Evolutionary conservation across 1,140 invertebrate genomes (phyloP), one percentile per base, ranked within the genome.

Genomic region (Trachymyrmex cornetzi): DNA sequence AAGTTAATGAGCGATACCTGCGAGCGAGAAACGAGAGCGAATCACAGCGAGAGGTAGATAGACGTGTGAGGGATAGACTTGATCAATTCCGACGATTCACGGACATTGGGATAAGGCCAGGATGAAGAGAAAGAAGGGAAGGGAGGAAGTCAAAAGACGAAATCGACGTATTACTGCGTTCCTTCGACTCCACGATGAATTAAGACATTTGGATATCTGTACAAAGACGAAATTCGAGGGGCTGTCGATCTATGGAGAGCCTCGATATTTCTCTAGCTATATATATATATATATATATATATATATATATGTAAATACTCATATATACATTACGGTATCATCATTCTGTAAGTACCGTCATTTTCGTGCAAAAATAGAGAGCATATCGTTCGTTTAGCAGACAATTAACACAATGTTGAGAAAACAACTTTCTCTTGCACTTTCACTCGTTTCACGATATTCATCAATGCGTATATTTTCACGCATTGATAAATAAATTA

Each of bases 1-100:
- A 99, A 98, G 97, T 99, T 99, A 96, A 99, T 98, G 96, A 99
- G 97, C 95, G 98, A 99, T 95, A 99, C 98, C 98, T 98, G 97
- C 94, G 95, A 95, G 94, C 95, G 95, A 96, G 95, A 96, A 95
- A 96, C 94, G 94, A 95, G 90, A 95, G 92, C 93, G 93, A 93
- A 94, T 95, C 92, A 94, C 91, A 89, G 90, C 91, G 90, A 89
- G 86, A 92, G 90, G 88, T 92, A 92, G 87, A 92, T 74, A 92
- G 87, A 92, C 87, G 89, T 53, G 80, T 81, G 16, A 63, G 53
- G 22, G 14, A 6, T 64, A 72, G 34, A 16, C 27, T 74, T 84
- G 27, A 74, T 90, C 85, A 61, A 63, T 80, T 84, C 67, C 77
- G 92, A 91, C 85, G 89, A 90, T 91, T 72, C 84, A 57, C 55